Conservation (phyloP, 2,888 invertebrate genomes). For the Clepsis dumicolana region DNA sequence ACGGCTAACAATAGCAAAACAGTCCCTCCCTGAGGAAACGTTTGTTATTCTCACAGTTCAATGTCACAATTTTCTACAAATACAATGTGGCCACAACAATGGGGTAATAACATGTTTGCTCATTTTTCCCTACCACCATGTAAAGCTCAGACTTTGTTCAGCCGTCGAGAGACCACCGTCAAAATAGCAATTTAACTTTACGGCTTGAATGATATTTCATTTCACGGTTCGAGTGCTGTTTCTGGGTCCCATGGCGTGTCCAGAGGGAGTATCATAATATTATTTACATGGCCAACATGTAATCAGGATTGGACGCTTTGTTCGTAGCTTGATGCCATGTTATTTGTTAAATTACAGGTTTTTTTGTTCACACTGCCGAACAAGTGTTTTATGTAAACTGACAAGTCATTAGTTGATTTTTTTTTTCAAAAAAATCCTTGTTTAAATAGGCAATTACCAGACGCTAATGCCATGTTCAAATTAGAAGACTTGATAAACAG, state of each 20-base stretch:
- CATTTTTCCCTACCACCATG: slow-evolving; percentile 28
- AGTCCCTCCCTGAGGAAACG: slow-evolving; percentile 50
- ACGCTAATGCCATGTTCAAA: neutral
- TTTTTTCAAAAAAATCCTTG: neutral
- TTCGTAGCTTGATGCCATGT: slow-evolving; percentile 27
- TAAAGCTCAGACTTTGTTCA: slow-evolving; percentile 14
- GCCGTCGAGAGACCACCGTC: slow-evolving; percentile 19
- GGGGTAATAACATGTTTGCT: slow-evolving; percentile 35
- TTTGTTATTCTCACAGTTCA: slow-evolving; percentile 53
- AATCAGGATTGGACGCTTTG: slow-evolving; percentile 32
- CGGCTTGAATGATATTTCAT: slow-evolving; percentile 34
- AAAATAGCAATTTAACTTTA: slow-evolving; percentile 36
- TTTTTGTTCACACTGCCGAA: neutral
- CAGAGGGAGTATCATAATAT: slow-evolving; percentile 27
- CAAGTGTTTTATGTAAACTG: neutral
- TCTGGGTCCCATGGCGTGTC: slow-evolving; percentile 18
- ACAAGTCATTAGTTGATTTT: neutral
- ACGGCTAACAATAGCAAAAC: slow-evolving; percentile 29
- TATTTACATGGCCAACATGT: slow-evolving; percentile 30
- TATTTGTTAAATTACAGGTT: slow-evolving; percentile 36
- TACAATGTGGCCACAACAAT: slow-evolving; percentile 38
- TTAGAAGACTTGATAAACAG: neutral
- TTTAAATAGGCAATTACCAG: neutral
- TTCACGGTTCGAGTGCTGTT: slow-evolving; percentile 16
- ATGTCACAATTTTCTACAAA: slow-evolving; percentile 44